Evolutionary conservation across 2,113 vertebrate genomes (phyloP).

Genomic region (Psittacula cyanocephala): DNA sequence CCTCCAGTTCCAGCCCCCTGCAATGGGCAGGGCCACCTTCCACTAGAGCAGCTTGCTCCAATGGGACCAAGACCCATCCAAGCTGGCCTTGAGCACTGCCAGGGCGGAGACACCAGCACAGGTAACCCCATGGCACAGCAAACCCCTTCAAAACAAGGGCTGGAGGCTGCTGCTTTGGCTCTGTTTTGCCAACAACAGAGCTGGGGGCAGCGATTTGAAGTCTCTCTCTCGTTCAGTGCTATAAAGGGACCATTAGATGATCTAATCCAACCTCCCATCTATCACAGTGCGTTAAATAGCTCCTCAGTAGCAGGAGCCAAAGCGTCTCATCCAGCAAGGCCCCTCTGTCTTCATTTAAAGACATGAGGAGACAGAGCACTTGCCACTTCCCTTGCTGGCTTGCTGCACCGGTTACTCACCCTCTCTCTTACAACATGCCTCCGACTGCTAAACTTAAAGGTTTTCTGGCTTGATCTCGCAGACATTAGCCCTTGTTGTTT

Average conservation of each 20-base stretch:
- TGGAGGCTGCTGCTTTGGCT: not conserved
- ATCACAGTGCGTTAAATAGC: not conserved
- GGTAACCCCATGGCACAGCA: fast-evolving
- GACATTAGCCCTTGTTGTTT: slow-evolving; percentile 50
- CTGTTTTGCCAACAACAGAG: not conserved
- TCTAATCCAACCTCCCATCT: not conserved
- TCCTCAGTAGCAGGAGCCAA: not conserved
- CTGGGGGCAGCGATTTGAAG: not conserved
- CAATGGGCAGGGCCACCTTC: not conserved
- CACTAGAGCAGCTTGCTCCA: not conserved
- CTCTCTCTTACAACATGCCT: slow-evolving; percentile 23
- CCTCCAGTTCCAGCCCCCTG: not conserved
- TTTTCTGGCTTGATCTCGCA: slow-evolving; percentile 44
- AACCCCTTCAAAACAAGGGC: not conserved
- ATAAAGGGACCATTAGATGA: not conserved
- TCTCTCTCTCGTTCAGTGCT: not conserved
- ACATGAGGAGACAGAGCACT: not conserved
- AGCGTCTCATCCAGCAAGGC: not conserved
- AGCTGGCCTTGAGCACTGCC: not conserved
- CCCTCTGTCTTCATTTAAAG: not conserved
- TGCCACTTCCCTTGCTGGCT: slow-evolving; percentile 32
- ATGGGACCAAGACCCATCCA: not conserved
- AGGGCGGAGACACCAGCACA: not conserved
- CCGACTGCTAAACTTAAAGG: slow-evolving; percentile 28
- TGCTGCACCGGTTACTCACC: not conserved